phyloP scores from a whole-genome alignment of 2,113 vertebrate genomes.

The Hystrix cristata region DNA sequence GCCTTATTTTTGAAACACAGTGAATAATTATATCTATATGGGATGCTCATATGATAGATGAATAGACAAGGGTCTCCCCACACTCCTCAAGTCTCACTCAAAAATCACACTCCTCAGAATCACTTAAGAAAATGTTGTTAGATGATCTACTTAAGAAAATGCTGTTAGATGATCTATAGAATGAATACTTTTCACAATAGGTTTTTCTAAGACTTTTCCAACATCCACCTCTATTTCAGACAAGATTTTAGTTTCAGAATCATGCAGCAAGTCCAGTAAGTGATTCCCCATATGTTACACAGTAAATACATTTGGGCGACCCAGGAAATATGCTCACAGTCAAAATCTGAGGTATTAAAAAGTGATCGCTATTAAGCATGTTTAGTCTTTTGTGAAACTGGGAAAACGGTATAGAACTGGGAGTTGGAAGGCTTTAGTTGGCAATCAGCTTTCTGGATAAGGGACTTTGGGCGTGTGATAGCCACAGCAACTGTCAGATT shows the following conservation, averaged over 20 bases:
- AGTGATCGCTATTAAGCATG: neutral
- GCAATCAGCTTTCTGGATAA: neutral
- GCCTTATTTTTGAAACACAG: neutral
- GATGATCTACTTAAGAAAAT: neutral
- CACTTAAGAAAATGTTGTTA: neutral
- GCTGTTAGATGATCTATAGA: neutral
- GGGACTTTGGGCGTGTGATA: no score
- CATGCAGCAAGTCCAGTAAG: neutral
- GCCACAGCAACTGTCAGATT: accelerated
- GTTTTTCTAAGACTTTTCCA: neutral
- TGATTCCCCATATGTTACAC: neutral
- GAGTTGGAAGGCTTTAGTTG: neutral
- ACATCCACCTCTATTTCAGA: neutral
- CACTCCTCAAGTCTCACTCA: neutral
- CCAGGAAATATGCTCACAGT: neutral
- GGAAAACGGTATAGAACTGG: neutral
- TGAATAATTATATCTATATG: neutral
- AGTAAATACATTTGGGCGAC: neutral
- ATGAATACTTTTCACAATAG: neutral
- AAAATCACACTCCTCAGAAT: neutral
- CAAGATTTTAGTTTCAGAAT: neutral
- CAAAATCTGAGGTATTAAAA: neutral
- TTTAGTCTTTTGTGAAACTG: neutral
- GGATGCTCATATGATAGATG: neutral
- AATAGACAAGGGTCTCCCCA: neutral